phyloP scores from a whole-genome alignment of 2,113 vertebrate genomes.

The Muntiacus reevesi region DNA sequence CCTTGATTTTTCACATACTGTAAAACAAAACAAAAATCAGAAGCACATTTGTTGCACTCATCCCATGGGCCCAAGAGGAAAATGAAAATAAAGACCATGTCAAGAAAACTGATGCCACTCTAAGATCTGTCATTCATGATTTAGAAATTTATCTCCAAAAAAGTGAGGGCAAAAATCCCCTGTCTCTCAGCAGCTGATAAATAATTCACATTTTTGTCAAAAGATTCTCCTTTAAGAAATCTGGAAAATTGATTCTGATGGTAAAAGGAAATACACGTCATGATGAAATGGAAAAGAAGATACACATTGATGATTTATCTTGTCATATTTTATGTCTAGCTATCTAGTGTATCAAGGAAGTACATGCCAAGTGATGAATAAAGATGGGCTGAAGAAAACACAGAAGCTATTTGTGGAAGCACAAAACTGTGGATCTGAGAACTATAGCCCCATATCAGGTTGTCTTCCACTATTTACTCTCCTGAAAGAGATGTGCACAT shows the following conservation, averaged over 20 bases:
- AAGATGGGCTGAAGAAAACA: conserved; percentile 63
- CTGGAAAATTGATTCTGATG: conserved; percentile 45
- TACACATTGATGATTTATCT: conserved; percentile 62
- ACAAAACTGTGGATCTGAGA: conserved; percentile 31
- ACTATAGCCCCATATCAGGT: not conserved
- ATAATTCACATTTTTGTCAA: conserved; percentile 42
- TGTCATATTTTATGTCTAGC: conserved; percentile 61
- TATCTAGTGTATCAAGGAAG: conserved; percentile 65
- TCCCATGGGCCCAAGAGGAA: not conserved
- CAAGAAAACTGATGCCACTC: not conserved
- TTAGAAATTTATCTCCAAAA: conserved; percentile 47
- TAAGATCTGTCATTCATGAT: not conserved
- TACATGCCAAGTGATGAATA: conserved; percentile 68
- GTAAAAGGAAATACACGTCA: conserved; percentile 63
- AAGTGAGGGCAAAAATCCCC: not conserved
- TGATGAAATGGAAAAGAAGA: conserved; percentile 61
- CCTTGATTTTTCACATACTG: not conserved
- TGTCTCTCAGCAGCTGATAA: conserved; percentile 38
- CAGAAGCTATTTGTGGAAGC: conserved; percentile 65
- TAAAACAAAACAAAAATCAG: not conserved
- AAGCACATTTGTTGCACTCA: not conserved
- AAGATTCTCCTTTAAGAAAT: conserved; percentile 36
- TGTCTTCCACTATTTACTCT: not conserved
- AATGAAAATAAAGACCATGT: not conserved
- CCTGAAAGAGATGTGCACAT: not conserved